These are phyloP conservation scores for Nineta flava DNA, from an alignment of 2,888 invertebrate genomes.

Conservation along the genomic window DNA sequence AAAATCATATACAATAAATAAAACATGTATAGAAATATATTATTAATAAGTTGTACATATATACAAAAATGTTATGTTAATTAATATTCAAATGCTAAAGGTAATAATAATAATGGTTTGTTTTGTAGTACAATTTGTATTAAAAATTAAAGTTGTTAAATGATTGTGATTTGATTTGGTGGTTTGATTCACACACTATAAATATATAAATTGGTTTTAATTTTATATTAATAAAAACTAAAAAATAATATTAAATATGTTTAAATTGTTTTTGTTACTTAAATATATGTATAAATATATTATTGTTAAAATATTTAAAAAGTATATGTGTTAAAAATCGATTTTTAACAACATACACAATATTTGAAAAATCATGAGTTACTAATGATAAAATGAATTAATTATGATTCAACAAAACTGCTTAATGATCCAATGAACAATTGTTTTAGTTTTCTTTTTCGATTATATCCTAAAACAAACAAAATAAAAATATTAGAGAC, in stretches of 20 bases:
- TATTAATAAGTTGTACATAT: conserved; percentile 1
- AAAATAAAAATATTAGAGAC: not conserved
- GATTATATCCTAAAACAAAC: conserved; percentile 2
- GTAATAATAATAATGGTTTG: too few relatives aligned
- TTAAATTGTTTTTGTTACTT: too few relatives aligned
- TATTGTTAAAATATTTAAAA: not conserved
- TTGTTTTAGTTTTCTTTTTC: conserved; percentile 1
- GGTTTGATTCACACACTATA: too few relatives aligned
- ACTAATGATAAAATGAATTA: not conserved
- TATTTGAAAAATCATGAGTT: not conserved
- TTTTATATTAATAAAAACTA: too few relatives aligned
- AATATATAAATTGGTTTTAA: too few relatives aligned
- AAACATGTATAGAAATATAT: conserved; percentile 1
- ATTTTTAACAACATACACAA: not conserved
- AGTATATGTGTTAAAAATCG: not conserved
- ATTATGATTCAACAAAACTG: not conserved
- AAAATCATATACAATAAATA: not conserved
- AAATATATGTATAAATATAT: too few relatives aligned
- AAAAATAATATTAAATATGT: too few relatives aligned
- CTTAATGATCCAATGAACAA: not conserved
- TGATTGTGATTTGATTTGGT: too few relatives aligned
- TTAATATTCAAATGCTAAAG: too few relatives aligned
- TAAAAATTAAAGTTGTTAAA: too few relatives aligned
- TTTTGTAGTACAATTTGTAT: too few relatives aligned
- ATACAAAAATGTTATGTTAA: not conserved